phyloP scores from a whole-genome alignment of 2,113 vertebrate genomes.

The Dissostichus mawsoni region DNA sequence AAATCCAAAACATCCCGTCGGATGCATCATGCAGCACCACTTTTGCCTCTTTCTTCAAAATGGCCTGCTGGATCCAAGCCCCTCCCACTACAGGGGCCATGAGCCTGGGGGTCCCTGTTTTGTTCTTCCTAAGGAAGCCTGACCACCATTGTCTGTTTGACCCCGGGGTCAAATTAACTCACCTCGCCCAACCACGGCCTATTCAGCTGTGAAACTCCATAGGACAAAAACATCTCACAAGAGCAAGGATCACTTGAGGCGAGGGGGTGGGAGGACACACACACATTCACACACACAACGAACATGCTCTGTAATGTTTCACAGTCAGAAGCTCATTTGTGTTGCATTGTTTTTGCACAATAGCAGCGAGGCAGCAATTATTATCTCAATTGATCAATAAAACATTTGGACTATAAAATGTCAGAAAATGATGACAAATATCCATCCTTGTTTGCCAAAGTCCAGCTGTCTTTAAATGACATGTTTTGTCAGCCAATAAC shows the following conservation, averaged over 20 bases:
- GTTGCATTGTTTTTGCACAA: conserved; percentile 21
- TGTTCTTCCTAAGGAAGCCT: conserved; percentile 76
- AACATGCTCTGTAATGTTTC: conserved; percentile 24
- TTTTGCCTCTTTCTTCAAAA: conserved; percentile 64
- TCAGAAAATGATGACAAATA: no score
- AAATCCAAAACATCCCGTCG: conserved; percentile 55
- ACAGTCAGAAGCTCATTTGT: conserved; percentile 45
- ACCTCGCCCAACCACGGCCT: conserved; percentile 72
- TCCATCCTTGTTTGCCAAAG: no score
- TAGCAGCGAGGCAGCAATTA: not conserved
- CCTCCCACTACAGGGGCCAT: conserved; percentile 77
- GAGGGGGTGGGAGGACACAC: conserved; percentile 52
- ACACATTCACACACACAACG: conserved; percentile 3
- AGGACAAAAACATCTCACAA: conserved; percentile 72
- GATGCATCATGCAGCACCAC: conserved; percentile 30
- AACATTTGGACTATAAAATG: no score
- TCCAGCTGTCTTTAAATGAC: no score
- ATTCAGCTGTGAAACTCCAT: conserved; percentile 76
- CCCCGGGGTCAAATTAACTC: conserved; percentile 78
- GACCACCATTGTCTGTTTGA: conserved; percentile 74
- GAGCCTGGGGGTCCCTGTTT: conserved; percentile 74
- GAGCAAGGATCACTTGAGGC: conserved; percentile 50
- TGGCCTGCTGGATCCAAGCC: conserved; percentile 62
- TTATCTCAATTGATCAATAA: no score
- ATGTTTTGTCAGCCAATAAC: no score